Evolutionary conservation across 2,888 invertebrate genomes (phyloP), one percentile per base, ranked within the genome.

Genomic region (Spicauda simplicius): DNA sequence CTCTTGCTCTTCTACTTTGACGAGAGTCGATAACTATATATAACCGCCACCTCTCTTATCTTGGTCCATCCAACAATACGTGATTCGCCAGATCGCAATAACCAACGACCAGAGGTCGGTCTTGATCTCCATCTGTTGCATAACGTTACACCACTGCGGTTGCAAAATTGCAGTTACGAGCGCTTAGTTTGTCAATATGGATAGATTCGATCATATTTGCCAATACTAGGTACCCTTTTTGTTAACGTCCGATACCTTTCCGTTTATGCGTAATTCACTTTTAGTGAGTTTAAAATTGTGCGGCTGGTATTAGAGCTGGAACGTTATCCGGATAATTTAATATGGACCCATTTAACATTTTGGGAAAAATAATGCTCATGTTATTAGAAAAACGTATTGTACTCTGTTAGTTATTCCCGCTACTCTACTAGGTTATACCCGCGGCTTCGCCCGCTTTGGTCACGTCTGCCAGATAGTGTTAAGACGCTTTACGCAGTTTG

Each of bases 121-220:
- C 50, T 60, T 7, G 50, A 60, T 60, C 60, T 60, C 60, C 30
- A 52, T 30, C 16, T 20, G 33, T 60, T 60, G 52, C 33, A 52
- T 60, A 60, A 60, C 14, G 50, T 10, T 48, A 48, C 50, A 50
- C 10, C 60, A 14, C 19, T 60, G 60, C 60, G 52, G 19, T 60
- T 60, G 60, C 60, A 60, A 16, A 52, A 30, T 12, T 59, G 59
- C 59, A 59, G 58, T 60, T 60, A 50, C 18, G 37, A 12, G 12
- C 37, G 4, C 1, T 12, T 3, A 45, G 45, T 45, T 45, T 45
- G 45, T n/a, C 45, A n/a, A 45, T 45, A 45, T 45, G n/a, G n/a
- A 45, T 45, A 45, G 60, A 33, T 52, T 52, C 33, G 7, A 60
- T 52, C 60, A 45, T 45, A 45, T 45, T 45, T 45, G 45, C 45